Conservation (phyloP, 2,113 vertebrate genomes). For the Cephalopholis sonnerati region DNA sequence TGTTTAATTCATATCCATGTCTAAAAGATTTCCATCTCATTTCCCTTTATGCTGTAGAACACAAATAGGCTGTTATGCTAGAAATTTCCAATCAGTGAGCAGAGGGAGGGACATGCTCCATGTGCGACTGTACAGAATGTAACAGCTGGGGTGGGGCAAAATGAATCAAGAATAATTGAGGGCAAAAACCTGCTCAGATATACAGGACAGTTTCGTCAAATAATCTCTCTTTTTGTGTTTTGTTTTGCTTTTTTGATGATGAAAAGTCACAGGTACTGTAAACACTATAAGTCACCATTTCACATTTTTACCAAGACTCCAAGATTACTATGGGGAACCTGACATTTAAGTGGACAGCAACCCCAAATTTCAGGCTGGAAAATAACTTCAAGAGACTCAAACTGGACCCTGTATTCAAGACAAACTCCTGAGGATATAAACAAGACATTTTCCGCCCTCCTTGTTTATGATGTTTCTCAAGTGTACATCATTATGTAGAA, state of each 20-base stretch:
- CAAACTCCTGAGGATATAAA: neutral
- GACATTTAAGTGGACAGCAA: neutral
- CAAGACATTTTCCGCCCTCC: neutral
- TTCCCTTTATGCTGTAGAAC: slow-evolving; percentile 25
- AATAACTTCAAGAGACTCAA: neutral
- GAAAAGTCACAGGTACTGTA: neutral
- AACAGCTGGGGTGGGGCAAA: slow-evolving; percentile 64
- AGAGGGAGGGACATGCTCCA: slow-evolving; percentile 13
- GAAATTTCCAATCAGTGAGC: slow-evolving; percentile 41
- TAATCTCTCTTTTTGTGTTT: neutral
- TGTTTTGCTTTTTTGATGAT: neutral
- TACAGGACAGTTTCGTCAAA: neutral
- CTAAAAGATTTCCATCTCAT: slow-evolving; percentile 2
- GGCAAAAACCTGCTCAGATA: slow-evolving; percentile 29
- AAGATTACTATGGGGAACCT: neutral
- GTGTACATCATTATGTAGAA: neutral
- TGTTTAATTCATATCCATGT: neutral
- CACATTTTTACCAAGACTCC: neutral
- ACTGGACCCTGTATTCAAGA: slow-evolving; percentile 10
- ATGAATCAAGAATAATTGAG: slow-evolving; percentile 37
- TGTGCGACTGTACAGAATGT: slow-evolving; percentile 39
- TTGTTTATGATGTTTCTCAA: neutral
- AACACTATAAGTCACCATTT: neutral
- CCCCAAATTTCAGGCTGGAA: slow-evolving; percentile 8
- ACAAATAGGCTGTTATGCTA: neutral